Evolutionary conservation across 1,140 invertebrate genomes (phyloP), one percentile per base, ranked within the genome.

Genomic region (Pseudomyrmex pallidus): DNA sequence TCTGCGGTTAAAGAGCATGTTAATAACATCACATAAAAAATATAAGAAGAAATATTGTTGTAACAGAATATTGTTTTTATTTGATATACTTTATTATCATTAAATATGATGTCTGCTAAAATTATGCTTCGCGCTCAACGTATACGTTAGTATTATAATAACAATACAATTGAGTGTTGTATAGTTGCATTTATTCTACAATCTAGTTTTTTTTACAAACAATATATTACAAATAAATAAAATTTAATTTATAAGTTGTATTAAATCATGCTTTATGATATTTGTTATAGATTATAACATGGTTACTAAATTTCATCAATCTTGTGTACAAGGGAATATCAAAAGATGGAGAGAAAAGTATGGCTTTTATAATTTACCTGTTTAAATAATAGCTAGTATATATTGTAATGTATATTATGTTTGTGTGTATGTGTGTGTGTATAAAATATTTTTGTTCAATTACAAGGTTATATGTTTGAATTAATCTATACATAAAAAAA

Each of bases 311-410:
- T 88, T 92, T 78, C 90, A 91, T 62, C 89, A 76, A 64, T 86
- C 89, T 61, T 67, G 63, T 4, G 5, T 52, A 2, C 77, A 54
- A 48, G 72, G 46, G 22, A 54, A 89, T 35, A 5, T 35, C 54
- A 77, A 85, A 10, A 52, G 73, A 15, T 92, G 90, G 87, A 91
- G 91, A 82, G 1, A 15, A 7, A 20, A 56, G 91, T 92, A 87
- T 68, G 86, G 61, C 66, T 61, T 77, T 70, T 46, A n/a, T 2
- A 62, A 54, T 62, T 35, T 48, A 35, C 2, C 3, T n/a, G 35
- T 61, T 25, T 20, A 13, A 74, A 52, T 2, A 22, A 35, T 3
- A 35, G 35, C 56, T 77, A 73, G 77, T 54, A 20, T 54, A 56
- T 63, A 64, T 52, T 9, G 17, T 74, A 44, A 35, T 5, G 85